Base-by-base conservation (phyloP, 2,797 vertebrate species). In the Fundulus diaphanus region DNA sequence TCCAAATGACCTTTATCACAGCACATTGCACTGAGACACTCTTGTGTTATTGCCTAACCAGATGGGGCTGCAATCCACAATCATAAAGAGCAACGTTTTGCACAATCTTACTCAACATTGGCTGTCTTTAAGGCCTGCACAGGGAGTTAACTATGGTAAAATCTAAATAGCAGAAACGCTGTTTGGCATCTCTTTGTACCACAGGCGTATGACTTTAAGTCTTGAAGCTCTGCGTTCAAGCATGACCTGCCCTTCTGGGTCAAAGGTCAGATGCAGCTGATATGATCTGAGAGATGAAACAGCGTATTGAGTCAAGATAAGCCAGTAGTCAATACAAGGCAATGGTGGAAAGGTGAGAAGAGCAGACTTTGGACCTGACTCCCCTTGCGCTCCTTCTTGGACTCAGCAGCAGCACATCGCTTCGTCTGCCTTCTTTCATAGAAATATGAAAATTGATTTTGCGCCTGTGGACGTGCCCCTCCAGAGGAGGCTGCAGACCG, bases 391-490 rank as follows among this genome's bases (percentile, higher is more conserved):
- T 31, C 84, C 20, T 27, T 31, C 69, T 80, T 70, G 1, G 16
- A 71, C 70, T 31, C 68, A 5, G 5, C 79, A 44, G 74, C 79
- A 78, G 80, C 44, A 9, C 52, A 48, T 49, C 20, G 18, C 24
- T 57, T 70, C 9, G 1, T 27, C 37, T 1, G 63, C 71, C 69
- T 56, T 72, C 73, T 31, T 52, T 33, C 0, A 15, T 74, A 59
- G 35, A 57, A 84, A 93, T 68, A 99, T 98, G 97, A 96, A 94
- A 92, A 59, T 98, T 29, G 46, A 95, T 73, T 97, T 98, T 3
- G 97, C 97, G 2, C 96, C 97, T 0, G 5, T 86, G 46, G 80
- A 86, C 0, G 0, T 97, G 52, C 96, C 98, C 0, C 44, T 96
- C 31, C 35, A 80, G 20, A 93, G 97, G 68, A 93, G 98, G 83